Conservation (phyloP, 2,888 invertebrate genomes). For the Anaspis maculata region DNA sequence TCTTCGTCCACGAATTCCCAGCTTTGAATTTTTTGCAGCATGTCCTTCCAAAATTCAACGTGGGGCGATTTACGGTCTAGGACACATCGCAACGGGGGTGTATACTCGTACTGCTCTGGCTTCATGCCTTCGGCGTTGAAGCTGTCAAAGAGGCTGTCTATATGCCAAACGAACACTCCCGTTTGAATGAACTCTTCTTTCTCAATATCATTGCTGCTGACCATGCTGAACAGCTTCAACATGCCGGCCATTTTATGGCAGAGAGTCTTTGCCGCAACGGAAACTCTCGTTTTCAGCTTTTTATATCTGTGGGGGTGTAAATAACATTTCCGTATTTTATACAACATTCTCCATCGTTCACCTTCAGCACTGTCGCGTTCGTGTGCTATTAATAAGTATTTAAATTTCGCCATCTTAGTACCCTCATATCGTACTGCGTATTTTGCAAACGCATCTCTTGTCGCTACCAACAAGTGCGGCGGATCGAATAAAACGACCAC, state of each 20-base stretch:
- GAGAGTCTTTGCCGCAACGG: constrained; percentile 1
- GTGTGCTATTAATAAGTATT: constrained; percentile 1
- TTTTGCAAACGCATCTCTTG: constrained; percentile 1
- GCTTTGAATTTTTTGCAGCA: neutral
- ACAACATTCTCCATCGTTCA: constrained; percentile 1
- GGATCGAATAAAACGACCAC: constrained; percentile 1
- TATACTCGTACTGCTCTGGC: no score
- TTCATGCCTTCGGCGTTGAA: neutral
- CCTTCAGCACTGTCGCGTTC: constrained; percentile 1
- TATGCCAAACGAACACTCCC: no score
- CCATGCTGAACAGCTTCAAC: no score
- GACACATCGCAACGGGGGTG: neutral
- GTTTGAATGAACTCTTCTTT: neutral
- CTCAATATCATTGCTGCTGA: neutral
- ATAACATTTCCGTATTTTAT: neutral
- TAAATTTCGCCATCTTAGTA: constrained; percentile 3
- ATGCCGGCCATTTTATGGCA: constrained; percentile 1
- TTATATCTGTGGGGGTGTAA: constrained; percentile 1
- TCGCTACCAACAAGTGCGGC: constrained; percentile 1
- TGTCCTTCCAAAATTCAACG: constrained; percentile 1
- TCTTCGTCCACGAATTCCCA: neutral
- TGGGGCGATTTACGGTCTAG: neutral
- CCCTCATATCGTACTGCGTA: constrained; percentile 1
- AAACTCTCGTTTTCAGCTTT: constrained; percentile 2
- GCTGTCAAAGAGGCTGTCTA: neutral